phyloP scores from a whole-genome alignment of 2,888 invertebrate genomes.

The Sarcophaga caerulescens region DNA sequence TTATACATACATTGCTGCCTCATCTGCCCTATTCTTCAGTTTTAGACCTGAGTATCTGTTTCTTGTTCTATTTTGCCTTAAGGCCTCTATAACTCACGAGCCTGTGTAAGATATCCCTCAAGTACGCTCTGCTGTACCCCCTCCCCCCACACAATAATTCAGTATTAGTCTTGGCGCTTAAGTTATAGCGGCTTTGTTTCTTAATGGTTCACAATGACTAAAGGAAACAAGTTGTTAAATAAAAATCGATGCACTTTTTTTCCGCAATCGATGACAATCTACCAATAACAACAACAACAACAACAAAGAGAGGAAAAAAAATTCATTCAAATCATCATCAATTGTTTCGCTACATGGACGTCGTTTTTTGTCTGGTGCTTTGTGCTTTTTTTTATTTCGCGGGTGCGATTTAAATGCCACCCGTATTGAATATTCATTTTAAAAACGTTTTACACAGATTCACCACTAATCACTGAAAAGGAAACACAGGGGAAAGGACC shows the following conservation, averaged over 20 bases:
- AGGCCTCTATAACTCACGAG: too few relatives aligned
- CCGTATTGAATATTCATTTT: slow-evolving; percentile 67
- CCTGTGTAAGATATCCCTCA: neutral
- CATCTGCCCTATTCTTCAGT: too few relatives aligned
- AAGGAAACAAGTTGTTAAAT: slow-evolving; percentile 68
- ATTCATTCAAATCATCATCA: slow-evolving; percentile 43
- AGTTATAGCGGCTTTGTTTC: slow-evolving; percentile 21
- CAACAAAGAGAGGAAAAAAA: too few relatives aligned
- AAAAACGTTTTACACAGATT: slow-evolving; percentile 24
- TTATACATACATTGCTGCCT: too few relatives aligned
- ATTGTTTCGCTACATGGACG: slow-evolving; percentile 43
- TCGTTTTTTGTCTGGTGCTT: slow-evolving; percentile 35
- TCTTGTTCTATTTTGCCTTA: too few relatives aligned
- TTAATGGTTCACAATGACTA: slow-evolving; percentile 51
- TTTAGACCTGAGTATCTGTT: too few relatives aligned
- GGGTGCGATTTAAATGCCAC: slow-evolving; percentile 69
- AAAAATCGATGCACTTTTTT: slow-evolving; percentile 41
- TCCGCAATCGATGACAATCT: slow-evolving; percentile 39
- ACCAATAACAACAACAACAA: slow-evolving; percentile 3
- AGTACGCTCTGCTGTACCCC: neutral
- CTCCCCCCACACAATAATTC: too few relatives aligned
- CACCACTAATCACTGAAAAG: neutral
- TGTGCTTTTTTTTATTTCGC: slow-evolving; percentile 23
- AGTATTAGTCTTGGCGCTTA: slow-evolving; percentile 6
- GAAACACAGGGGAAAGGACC: neutral